Percentiles rank a stretch among this genome's conserved stretches.
Evolutionary conservation across 2,888 invertebrate genomes (phyloP).

Genomic region (Dorcus hopei): DNA sequence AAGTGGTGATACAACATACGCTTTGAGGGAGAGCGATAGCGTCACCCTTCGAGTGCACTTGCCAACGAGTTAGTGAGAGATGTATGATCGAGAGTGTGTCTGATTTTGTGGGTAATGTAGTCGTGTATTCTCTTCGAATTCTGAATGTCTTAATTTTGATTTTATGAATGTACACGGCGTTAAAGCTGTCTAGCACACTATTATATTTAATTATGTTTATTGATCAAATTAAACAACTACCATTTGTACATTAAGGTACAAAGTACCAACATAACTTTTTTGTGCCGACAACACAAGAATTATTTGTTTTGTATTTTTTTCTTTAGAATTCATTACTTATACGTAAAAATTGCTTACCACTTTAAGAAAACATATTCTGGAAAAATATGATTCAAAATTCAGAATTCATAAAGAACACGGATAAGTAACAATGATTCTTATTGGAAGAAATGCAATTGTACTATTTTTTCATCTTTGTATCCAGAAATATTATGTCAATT

Average conservation of each 20-base stretch:
- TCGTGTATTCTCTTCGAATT: slow-evolving; percentile 25
- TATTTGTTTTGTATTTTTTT: no score
- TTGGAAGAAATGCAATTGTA: no score
- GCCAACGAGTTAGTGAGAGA: slow-evolving; percentile 7
- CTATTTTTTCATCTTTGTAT: no score
- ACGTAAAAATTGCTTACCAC: no score
- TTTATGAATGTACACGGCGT: slow-evolving; percentile 17
- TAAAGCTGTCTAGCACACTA: slow-evolving; percentile 4
- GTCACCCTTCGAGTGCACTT: slow-evolving; percentile 14
- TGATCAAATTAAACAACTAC: slow-evolving; percentile 1
- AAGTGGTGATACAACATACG: slow-evolving; percentile 42
- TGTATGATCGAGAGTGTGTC: slow-evolving; percentile 10
- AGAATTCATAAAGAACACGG: no score
- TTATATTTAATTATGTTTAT: slow-evolving; percentile 14
- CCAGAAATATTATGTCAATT: no score
- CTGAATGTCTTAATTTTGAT: slow-evolving; percentile 35
- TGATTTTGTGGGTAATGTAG: neutral
- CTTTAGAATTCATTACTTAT: no score
- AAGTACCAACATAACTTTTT: no score
- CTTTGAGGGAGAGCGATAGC: slow-evolving; percentile 23
- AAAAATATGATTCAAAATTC: no score
- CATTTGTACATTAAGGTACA: neutral
- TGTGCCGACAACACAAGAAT: no score
- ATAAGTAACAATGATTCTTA: no score
- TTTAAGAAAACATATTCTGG: no score